A percentile compares a stretch with the other conserved stretches of the same genome.
phyloP scores from a whole-genome alignment of 2,888 invertebrate genomes.

The Cephonodes hylas region DNA sequence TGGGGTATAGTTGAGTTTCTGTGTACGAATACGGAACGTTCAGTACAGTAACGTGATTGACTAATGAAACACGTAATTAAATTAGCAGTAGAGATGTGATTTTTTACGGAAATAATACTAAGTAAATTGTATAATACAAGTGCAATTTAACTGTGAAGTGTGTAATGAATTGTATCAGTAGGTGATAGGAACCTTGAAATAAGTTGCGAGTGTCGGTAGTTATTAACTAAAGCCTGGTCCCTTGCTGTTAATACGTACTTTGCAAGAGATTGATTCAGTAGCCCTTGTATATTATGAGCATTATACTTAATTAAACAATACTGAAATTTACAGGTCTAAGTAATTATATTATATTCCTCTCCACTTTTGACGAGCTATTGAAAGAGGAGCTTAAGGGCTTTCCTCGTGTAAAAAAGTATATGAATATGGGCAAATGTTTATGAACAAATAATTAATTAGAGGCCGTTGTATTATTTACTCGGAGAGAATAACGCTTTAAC shows the following conservation, averaged over 20 bases:
- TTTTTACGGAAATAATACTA: not conserved
- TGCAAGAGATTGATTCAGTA: not conserved
- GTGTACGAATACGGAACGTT: no score
- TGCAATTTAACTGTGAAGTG: not conserved
- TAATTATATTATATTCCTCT: no score
- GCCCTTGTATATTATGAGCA: not conserved
- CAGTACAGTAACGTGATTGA: not conserved
- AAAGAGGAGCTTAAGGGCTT: no score
- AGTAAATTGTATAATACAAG: not conserved
- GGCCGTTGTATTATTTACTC: no score
- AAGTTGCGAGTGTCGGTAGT: not conserved
- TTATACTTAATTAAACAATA: no score
- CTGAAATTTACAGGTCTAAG: no score
- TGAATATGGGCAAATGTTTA: no score
- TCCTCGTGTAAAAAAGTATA: no score
- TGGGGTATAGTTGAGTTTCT: not conserved
- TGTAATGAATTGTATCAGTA: not conserved
- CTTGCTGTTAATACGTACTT: not conserved
- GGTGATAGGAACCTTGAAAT: not conserved
- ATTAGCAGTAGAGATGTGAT: not conserved
- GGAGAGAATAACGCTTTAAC: no score
- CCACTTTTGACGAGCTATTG: no score
- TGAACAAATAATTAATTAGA: no score
- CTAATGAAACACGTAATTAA: no score
- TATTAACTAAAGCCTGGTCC: not conserved